These are phyloP conservation scores for Hemicordylus capensis DNA, from an alignment of 2,113 vertebrate genomes.

Conservation along the genomic window DNA sequence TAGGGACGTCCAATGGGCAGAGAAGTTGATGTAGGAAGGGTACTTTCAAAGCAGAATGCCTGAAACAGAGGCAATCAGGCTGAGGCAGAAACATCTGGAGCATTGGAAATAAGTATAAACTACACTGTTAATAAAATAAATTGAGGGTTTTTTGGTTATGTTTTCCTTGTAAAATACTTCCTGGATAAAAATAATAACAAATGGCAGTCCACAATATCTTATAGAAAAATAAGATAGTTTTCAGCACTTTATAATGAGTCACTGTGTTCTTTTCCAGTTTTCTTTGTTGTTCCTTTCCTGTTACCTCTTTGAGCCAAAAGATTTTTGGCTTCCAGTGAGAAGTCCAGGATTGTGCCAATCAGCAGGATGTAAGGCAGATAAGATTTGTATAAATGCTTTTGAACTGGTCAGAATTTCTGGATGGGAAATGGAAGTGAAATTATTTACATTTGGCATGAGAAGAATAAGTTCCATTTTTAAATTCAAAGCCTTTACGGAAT, in stretches of 20 bases:
- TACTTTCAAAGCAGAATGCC: background rate
- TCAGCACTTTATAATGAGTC: constrained; percentile 72
- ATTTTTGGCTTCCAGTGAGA: constrained; percentile 75
- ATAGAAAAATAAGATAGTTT: constrained; percentile 68
- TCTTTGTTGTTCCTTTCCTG: constrained; percentile 79
- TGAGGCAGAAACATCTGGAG: constrained; percentile 47
- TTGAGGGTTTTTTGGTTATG: constrained; percentile 69
- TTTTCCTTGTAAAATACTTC: constrained; percentile 63
- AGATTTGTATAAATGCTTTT: constrained; percentile 79
- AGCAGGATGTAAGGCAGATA: constrained; percentile 81
- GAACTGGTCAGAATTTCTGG: constrained; percentile 76
- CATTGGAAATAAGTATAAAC: constrained; percentile 67
- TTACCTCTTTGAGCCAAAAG: constrained; percentile 70
- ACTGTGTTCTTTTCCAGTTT: constrained; percentile 73
- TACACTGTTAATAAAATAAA: constrained; percentile 72
- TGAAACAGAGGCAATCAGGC: constrained; percentile 45
- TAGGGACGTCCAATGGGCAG: background rate
- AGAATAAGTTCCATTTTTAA: constrained; percentile 80
- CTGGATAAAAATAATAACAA: constrained; percentile 71
- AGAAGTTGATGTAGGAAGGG: background rate
- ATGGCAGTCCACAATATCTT: constrained; percentile 58
- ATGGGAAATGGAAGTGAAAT: constrained; percentile 78
- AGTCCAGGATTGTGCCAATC: constrained; percentile 73
- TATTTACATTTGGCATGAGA: constrained; percentile 79
- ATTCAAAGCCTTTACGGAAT: constrained; percentile 76